Base-by-base conservation (phyloP, 2,888 invertebrate species). In the Euspilapteryx auroguttella region DNA sequence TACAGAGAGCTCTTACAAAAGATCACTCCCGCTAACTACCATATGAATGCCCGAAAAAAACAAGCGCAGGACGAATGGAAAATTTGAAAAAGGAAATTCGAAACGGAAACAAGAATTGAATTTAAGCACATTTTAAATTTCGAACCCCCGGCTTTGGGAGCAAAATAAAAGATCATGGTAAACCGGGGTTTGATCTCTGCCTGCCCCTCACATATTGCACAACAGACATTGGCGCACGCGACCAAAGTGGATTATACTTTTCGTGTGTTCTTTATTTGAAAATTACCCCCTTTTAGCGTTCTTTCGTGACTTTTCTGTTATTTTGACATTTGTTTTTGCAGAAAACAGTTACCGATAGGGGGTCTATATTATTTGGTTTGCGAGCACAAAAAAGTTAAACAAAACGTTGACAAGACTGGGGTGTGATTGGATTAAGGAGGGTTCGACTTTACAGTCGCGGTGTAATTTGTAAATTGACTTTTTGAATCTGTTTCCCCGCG, bases 161-260 rank as follows among this genome's bases (percentile, higher is more conserved):
- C 45, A 55, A 64, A 69, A 73, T 69, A 65, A 71, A 71, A 66
- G 61, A 63, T 62, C n/a, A n/a, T n/a, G n/a, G n/a, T n/a, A n/a
- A n/a, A n/a, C n/a, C n/a, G n/a, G n/a, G n/a, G n/a, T n/a, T n/a
- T n/a, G n/a, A n/a, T n/a, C n/a, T n/a, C n/a, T n/a, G n/a, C n/a
- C n/a, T n/a, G n/a, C n/a, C n/a, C n/a, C n/a, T n/a, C n/a, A n/a
- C n/a, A n/a, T n/a, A n/a, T n/a, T n/a, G n/a, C n/a, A n/a, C n/a
- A n/a, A n/a, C 51, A 57, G 49, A 59, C 55, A 63, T 65, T 66
- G 63, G 52, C 58, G 55, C 64, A 58, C 55, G 65, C 61, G 64
- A 68, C 66, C 73, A n/a, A 71, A 71, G 68, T 75, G 73, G 75
- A 76, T 75, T 76, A 75, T 75, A 68, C 69, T 68, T 68, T 65